Evolutionary conservation across 2,113 vertebrate genomes (phyloP).

Genomic region (Tretioscincus oriximinensis): DNA sequence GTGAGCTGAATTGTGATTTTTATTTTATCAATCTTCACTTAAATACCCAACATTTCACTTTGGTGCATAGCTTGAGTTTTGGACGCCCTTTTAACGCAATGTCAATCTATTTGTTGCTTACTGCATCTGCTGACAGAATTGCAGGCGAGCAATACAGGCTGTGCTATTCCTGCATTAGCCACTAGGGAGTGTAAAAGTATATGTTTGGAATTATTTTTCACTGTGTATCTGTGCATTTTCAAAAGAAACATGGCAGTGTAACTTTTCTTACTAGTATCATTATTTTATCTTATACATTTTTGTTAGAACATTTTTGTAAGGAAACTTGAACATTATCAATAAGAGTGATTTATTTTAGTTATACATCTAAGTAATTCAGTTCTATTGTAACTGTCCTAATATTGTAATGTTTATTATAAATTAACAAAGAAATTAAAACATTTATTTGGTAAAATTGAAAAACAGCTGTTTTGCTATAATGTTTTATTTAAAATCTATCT

Average conservation of each 20-base stretch:
- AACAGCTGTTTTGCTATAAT: constrained; percentile 52
- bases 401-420: constrained; percentile 30
- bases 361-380: constrained; percentile 1
- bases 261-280: constrained; percentile 21
- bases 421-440: constrained; percentile 53
- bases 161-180: constrained; percentile 34
- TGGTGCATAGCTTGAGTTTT: fast-evolving
- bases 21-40: neutral
- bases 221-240: neutral
- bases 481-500: constrained; percentile 58
- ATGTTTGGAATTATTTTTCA: constrained; percentile 38
- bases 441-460: constrained; percentile 54
- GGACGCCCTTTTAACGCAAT: neutral
- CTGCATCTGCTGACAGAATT: neutral
- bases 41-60: neutral
- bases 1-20: neutral
- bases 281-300: constrained; percentile 34
- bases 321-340: constrained; percentile 28
- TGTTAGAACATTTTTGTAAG: constrained; percentile 38
- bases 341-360: constrained; percentile 25
- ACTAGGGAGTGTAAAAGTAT: constrained; percentile 63
- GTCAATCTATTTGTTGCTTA: constrained; percentile 5
- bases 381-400: constrained; percentile 47
- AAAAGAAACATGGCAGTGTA: constrained; percentile 14
- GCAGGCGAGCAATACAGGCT: neutral